Percentiles rank a stretch among this genome's conserved stretches.
These are phyloP conservation scores for Gasterosteus aculeatus DNA, from an alignment of 2,113 vertebrate species.

Conservation along the genomic window DNA sequence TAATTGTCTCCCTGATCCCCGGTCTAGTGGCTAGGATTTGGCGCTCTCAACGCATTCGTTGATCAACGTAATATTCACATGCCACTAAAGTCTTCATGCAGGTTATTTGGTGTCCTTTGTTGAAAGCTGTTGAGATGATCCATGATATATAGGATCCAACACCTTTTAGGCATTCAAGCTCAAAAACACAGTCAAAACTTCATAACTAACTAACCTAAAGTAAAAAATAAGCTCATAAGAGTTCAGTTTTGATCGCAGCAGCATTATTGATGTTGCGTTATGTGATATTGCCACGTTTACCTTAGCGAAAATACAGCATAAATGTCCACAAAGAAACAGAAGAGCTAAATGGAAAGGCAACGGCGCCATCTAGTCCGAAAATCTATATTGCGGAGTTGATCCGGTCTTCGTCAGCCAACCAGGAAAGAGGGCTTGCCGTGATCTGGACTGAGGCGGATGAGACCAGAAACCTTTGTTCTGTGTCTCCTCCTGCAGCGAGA, in stretches of 20 bases:
- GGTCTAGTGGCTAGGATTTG: too few relatives aligned
- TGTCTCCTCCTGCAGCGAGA: conserved; percentile 36
- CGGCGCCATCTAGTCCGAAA: conserved; percentile 43
- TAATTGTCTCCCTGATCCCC: too few relatives aligned
- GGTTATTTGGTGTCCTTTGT: too few relatives aligned
- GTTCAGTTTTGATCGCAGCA: neutral
- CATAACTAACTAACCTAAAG: too few relatives aligned
- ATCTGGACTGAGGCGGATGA: conserved; percentile 79
- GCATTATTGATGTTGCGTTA: neutral
- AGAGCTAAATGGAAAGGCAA: neutral
- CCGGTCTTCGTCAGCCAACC: conserved; percentile 79
- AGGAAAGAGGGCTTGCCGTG: conserved; percentile 76
- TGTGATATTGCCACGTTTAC: neutral
- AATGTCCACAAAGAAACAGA: neutral
- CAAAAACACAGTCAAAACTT: too few relatives aligned
- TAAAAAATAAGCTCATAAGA: too few relatives aligned
- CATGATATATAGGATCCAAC: too few relatives aligned
- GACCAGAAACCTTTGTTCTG: conserved; percentile 80
- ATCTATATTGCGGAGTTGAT: conserved; percentile 28
- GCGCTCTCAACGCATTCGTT: too few relatives aligned
- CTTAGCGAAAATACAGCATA: neutral
- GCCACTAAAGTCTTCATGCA: too few relatives aligned
- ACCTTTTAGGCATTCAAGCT: too few relatives aligned
- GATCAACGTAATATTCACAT: too few relatives aligned
- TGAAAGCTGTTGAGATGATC: too few relatives aligned